These are phyloP conservation scores for Steromphala cineraria DNA, from an alignment of 2,888 invertebrate species.

Conservation along the genomic window DNA sequence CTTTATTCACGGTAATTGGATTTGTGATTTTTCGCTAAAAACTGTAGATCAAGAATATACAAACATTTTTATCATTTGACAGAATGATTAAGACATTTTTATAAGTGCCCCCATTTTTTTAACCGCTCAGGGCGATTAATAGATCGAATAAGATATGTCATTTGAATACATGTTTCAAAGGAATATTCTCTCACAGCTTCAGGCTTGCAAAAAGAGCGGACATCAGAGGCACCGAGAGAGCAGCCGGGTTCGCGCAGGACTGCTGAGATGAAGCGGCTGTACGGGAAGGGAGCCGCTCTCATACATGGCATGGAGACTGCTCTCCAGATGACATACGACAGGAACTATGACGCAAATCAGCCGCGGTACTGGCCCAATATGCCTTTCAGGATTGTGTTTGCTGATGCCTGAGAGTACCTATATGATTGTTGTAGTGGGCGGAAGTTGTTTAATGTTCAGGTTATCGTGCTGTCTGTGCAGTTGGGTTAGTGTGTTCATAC, in stretches of 20 bases:
- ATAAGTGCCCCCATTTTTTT: too few relatives aligned
- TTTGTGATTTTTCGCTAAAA: not conserved
- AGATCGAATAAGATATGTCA: too few relatives aligned
- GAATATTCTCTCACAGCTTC: not conserved
- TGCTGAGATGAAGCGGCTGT: constrained; percentile 76
- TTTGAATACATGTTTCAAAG: not conserved
- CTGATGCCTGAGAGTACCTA: not conserved
- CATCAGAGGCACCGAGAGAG: constrained; percentile 65
- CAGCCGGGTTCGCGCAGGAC: constrained; percentile 68
- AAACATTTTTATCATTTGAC: too few relatives aligned
- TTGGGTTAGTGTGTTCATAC: too few relatives aligned
- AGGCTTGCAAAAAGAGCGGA: constrained; percentile 41
- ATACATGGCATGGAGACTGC: constrained; percentile 86
- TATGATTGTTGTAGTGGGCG: too few relatives aligned
- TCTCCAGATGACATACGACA: constrained; percentile 82
- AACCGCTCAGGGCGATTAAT: too few relatives aligned
- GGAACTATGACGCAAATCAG: constrained; percentile 80
- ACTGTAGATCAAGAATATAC: not conserved
- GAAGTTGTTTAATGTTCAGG: too few relatives aligned
- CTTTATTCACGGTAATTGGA: too few relatives aligned
- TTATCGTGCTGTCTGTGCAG: too few relatives aligned
- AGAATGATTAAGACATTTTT: too few relatives aligned
- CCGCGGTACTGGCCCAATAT: constrained; percentile 85
- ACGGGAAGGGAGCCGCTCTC: constrained; percentile 82
- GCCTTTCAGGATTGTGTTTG: constrained; percentile 78